phyloP scores from a whole-genome alignment of 2,888 invertebrate species.

The Ashinkailepas kermadecensis region DNA sequence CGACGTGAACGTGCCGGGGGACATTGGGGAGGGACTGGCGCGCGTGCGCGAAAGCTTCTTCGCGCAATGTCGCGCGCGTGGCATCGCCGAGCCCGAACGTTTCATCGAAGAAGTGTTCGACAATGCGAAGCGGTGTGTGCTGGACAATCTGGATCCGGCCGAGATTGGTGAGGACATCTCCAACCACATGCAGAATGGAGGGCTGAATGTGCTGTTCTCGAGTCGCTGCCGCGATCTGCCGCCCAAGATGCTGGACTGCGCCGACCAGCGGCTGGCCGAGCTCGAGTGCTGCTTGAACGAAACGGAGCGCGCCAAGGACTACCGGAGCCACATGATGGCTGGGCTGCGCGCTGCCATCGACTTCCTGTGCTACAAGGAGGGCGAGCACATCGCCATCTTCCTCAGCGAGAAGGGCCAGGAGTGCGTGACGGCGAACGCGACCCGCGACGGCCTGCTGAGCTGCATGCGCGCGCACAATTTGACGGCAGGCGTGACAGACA shows the following conservation, averaged over 20 bases:
- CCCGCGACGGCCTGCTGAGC: background rate
- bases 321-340: background rate
- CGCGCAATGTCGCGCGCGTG: background rate
- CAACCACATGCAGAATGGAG: conserved; percentile 7
- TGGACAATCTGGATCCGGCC: background rate
- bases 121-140: background rate
- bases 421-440: background rate
- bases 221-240: background rate
- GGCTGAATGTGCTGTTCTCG: conserved; percentile 5
- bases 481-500: background rate
- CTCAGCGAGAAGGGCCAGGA: conserved; percentile 1
- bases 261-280: background rate
- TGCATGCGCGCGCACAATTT: background rate
- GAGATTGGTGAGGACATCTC: background rate
- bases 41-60: background rate
- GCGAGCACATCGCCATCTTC: conserved; percentile 11
- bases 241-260: background rate
- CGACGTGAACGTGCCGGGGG: background rate
- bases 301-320: conserved; percentile 9
- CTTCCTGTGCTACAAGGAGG: conserved; percentile 11
- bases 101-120: background rate
- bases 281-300: background rate
- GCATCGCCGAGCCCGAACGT: background rate
- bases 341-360: background rate
- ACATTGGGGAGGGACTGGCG: background rate